A percentile compares a stretch with the other conserved stretches of the same genome.
Conservation (phyloP, 2,888 invertebrate genomes). For the Julus scanicus region DNA sequence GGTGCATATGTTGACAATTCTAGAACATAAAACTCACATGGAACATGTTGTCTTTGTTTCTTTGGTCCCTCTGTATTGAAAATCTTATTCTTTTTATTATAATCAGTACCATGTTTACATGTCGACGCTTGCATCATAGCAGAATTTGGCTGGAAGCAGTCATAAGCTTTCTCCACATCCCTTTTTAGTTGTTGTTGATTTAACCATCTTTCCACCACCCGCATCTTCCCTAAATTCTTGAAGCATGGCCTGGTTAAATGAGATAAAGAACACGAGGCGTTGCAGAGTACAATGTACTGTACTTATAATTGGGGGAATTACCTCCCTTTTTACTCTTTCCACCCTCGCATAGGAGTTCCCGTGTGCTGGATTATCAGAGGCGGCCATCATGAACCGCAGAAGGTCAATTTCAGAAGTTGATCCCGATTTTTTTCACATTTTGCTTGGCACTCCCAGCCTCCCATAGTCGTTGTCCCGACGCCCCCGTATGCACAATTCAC, state of each 20-base stretch:
- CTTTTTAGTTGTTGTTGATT: neutral
- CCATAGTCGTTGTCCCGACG: neutral
- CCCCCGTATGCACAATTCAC: neutral
- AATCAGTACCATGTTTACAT: too few relatives aligned
- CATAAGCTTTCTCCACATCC: neutral
- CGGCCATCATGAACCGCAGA: conserved; percentile 8
- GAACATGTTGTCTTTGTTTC: too few relatives aligned
- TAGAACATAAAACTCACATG: too few relatives aligned
- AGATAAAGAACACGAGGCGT: neutral
- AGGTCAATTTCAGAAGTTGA: conserved; percentile 39
- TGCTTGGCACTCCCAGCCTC: neutral
- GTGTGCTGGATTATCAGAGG: neutral
- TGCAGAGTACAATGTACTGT: conserved; percentile 15
- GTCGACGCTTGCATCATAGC: neutral
- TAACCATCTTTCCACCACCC: neutral
- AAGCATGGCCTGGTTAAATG: neutral
- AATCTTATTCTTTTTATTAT: too few relatives aligned
- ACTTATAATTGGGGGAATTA: neutral
- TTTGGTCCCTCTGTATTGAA: too few relatives aligned
- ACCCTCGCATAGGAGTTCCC: conserved; percentile 7
- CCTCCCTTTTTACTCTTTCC: conserved; percentile 13
- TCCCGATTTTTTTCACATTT: neutral
- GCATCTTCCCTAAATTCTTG: neutral
- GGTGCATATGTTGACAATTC: too few relatives aligned
- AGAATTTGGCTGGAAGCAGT: neutral